Percentiles rank a stretch among this genome's conserved stretches.
These are phyloP conservation scores for Agelas oroides DNA, from an alignment of 37 sponge, comb jelly and placozoan genomes.

Conservation along the genomic window DNA sequence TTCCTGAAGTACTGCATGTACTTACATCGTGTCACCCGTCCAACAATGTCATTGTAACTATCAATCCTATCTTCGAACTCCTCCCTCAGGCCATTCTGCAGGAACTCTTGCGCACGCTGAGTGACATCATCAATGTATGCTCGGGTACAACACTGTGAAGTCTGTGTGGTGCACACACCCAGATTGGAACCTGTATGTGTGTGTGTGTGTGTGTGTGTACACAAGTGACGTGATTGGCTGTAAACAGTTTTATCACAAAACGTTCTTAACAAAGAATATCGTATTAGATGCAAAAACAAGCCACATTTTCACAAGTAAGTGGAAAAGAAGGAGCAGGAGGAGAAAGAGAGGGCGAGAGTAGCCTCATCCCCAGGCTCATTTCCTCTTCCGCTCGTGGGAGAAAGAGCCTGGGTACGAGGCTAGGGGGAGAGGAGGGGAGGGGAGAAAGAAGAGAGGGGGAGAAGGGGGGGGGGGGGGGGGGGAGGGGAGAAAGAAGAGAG, in stretches of 20 bases:
- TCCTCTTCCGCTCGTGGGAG: no score
- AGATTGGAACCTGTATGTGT: constrained; percentile 4
- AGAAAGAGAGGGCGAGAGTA: no score
- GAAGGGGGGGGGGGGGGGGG: no score
- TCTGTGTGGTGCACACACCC: not conserved
- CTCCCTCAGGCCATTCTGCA: constrained; percentile 1
- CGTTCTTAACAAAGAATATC: no score
- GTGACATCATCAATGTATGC: constrained; percentile 22
- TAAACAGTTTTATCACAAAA: no score
- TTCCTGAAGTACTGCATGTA: not conserved
- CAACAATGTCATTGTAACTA: not conserved
- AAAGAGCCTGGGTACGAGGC: no score
- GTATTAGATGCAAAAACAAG: not conserved
- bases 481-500: no score
- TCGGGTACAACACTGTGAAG: not conserved
- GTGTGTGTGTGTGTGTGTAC: not conserved
- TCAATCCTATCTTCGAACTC: constrained; percentile 14
- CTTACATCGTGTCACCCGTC: constrained; percentile 6
- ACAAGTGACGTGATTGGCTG: not conserved
- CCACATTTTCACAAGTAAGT: no score
- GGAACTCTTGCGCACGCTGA: not conserved
- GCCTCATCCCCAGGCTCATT: no score
- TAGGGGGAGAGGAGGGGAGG: no score
- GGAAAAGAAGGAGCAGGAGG: no score
- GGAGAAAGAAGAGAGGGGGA: no score